Evolutionary conservation across 2,888 invertebrate genomes (phyloP), one percentile per base, ranked within the genome.

Genomic region (Limenitis camilla): DNA sequence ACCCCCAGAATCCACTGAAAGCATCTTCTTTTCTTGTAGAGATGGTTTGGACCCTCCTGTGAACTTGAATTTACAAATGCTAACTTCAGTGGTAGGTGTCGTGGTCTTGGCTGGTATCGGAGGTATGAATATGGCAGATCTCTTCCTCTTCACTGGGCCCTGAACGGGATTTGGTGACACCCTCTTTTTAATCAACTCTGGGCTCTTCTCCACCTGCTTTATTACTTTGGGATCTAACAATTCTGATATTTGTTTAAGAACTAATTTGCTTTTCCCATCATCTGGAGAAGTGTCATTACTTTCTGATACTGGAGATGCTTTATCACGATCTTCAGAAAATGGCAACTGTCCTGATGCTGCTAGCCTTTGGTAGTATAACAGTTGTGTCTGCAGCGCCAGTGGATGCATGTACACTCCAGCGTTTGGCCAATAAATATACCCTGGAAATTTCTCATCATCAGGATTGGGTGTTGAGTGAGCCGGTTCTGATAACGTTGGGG

Each of bases 41-140:
- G 93, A 93, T 0, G 96, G 96, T 61, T 95, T 95, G 0, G 95
- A 94, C 0, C 96, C 96, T 0, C 96, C 96, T 0, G 96, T 96
- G 72, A 96, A 96, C 74, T 96, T 96, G 71, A 96, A 96, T 76
- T 96, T 96, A 74, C 96, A 96, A 69, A 96, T 96, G 75, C 94
- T 94, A 39, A 95, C 96, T 77, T 95, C 94, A 0, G 94, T 93
- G 0, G 94, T 92, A 0, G 94, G 94, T 64, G 93, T 93, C 4
- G 92, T 90, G 56, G 81, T 90, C 65, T 93, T 93, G 4, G 92
- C 86, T 0, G 94, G 93, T 75, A 94, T 91, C 0, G 95, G 94
- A 0, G 95, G 95, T 61, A 95, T 94, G 68, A 94, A 95, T 60
- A 95, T 94, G 0, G 94, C 94, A 0, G 94, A 93, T 0, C 95